Evolutionary conservation across 2,888 invertebrate species (phyloP).

Genomic region (Stenolophus ochropezus): DNA sequence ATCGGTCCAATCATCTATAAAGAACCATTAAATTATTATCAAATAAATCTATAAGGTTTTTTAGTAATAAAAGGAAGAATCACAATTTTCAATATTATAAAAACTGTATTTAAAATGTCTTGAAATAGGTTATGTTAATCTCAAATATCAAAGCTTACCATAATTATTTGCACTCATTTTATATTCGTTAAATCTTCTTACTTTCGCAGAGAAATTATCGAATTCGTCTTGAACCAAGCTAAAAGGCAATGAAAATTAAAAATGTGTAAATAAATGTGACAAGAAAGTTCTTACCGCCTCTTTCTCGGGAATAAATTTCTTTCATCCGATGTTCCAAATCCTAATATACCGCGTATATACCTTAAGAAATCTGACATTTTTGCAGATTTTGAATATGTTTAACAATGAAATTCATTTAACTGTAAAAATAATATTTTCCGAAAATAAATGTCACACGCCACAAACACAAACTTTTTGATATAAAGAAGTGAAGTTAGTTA

Average conservation of each 20-base stretch:
- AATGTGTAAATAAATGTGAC: conserved; percentile 6
- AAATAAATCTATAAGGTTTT: no score
- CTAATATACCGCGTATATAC: conserved; percentile 23
- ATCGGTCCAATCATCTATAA: conserved; percentile 48
- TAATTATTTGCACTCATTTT: conserved; percentile 39
- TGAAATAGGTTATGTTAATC: conserved; percentile 9
- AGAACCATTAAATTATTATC: no score
- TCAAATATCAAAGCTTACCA: conserved; percentile 30
- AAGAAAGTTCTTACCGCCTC: conserved; percentile 53
- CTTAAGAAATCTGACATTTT: conserved; percentile 42
- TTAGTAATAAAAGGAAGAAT: no score
- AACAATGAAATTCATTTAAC: conserved; percentile 44
- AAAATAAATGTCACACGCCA: conserved; percentile 43
- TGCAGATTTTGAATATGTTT: background rate
- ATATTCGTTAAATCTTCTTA: conserved; percentile 31
- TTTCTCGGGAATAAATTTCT: conserved; percentile 21
- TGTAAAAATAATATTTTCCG: conserved; percentile 21
- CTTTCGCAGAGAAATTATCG: conserved; percentile 24
- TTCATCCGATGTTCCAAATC: conserved; percentile 14
- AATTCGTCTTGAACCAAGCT: conserved; percentile 19
- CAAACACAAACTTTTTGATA: conserved; percentile 22
- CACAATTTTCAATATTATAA: background rate
- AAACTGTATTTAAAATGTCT: background rate
- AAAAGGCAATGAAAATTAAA: conserved; percentile 7
- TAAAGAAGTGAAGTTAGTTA: background rate